Conservation (phyloP, 2,113 vertebrate species). For the Chaenocephalus aceratus region DNA sequence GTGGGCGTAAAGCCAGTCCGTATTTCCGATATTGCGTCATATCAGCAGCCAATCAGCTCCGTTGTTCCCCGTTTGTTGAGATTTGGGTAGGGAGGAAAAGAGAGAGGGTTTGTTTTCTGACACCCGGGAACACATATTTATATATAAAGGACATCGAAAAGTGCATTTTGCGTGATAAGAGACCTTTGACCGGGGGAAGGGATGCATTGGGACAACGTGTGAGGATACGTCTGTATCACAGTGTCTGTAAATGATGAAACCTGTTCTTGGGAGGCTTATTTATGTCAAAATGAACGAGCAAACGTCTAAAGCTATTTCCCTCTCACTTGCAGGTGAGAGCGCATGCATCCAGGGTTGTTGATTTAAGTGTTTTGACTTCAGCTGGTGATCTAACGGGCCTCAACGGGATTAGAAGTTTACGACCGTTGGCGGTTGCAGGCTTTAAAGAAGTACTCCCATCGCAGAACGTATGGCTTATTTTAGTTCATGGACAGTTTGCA, state of each 20-base stretch:
- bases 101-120: no score
- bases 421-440: background rate
- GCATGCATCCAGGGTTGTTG: background rate
- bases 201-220: background rate
- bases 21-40: no score
- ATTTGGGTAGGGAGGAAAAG: no score
- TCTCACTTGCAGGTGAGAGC: slow-evolving; percentile 2
- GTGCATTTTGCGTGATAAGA: no score
- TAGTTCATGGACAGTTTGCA: background rate
- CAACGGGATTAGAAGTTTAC: background rate
- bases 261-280: background rate
- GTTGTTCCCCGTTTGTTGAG: no score
- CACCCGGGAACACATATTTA: no score
- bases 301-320: slow-evolving; percentile 10
- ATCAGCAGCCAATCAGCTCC: no score
- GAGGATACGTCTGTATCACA: background rate
- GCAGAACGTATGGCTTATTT: background rate
- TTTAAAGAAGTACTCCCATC: slow-evolving; percentile 4
- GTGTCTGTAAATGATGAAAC: slow-evolving; percentile 21
- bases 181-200: no score
- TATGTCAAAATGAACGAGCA: background rate
- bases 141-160: no score
- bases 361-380: slow-evolving; percentile 11
- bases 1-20: no score
- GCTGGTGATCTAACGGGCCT: slow-evolving; percentile 10